These are phyloP conservation scores for Sciurus vulgaris DNA, from an alignment of 2,797 vertebrate genomes.

Conservation along the genomic window DNA sequence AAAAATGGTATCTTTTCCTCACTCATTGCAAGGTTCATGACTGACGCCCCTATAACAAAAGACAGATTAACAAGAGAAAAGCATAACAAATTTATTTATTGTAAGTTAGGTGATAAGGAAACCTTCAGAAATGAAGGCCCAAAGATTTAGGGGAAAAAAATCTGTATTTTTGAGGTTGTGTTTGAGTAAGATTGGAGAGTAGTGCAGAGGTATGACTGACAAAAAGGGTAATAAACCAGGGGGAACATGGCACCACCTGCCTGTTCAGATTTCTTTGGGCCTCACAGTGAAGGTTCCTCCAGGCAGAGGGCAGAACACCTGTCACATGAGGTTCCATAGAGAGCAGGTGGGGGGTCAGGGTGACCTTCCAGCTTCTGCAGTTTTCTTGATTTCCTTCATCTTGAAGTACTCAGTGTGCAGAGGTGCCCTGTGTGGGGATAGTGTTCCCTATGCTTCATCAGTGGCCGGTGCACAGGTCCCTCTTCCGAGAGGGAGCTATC, in stretches of 20 bases:
- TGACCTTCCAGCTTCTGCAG: not conserved
- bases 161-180: not conserved
- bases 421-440: not conserved
- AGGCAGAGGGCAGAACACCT: not conserved
- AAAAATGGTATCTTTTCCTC: not conserved
- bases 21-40: not conserved
- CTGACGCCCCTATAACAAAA: not conserved
- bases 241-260: not conserved
- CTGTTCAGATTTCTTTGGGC: not conserved
- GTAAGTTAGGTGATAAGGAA: not conserved
- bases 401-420: not conserved
- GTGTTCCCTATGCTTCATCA: not conserved
- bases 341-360: not conserved
- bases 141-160: not conserved
- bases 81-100: not conserved
- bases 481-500: not conserved
- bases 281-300: not conserved
- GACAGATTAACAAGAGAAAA: not conserved
- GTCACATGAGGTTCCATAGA: not conserved
- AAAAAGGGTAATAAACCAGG: not conserved
- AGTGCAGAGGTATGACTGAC: not conserved
- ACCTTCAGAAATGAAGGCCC: not conserved
- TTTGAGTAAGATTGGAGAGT: not conserved
- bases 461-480: not conserved
- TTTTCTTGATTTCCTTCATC: not conserved